Evolutionary conservation across 2,113 vertebrate species (phyloP).

Genomic region (Prionailurus bengalensis): DNA sequence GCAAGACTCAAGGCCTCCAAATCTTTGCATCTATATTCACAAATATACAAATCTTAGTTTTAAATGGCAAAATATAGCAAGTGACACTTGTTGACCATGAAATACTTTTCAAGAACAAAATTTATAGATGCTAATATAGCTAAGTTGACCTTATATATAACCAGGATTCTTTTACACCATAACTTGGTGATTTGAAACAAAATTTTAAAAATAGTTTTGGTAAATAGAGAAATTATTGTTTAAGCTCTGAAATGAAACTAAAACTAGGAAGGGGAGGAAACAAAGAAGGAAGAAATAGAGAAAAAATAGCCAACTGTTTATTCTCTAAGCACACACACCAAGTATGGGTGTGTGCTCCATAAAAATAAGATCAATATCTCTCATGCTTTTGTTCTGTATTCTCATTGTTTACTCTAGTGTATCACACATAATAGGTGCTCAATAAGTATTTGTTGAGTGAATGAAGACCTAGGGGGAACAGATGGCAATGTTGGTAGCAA

Average conservation of each 20-base stretch:
- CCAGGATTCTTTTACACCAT: slow-evolving; percentile 77
- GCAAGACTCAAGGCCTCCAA: slow-evolving; percentile 76
- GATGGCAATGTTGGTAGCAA: neutral
- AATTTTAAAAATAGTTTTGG: slow-evolving; percentile 35
- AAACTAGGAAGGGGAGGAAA: neutral
- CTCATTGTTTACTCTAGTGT: neutral
- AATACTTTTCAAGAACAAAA: slow-evolving; percentile 81
- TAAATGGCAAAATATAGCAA: slow-evolving; percentile 72
- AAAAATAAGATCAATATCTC: neutral
- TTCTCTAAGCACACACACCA: neutral
- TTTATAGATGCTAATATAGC: slow-evolving; percentile 73
- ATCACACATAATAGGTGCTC: neutral
- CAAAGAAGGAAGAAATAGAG: neutral
- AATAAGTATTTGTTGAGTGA: neutral
- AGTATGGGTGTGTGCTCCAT: neutral
- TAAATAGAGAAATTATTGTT: neutral
- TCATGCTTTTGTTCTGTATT: neutral
- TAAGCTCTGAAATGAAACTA: neutral
- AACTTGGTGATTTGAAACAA: slow-evolving; percentile 74
- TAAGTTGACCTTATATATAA: slow-evolving; percentile 73
- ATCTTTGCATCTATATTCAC: slow-evolving; percentile 72
- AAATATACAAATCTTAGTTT: slow-evolving; percentile 81
- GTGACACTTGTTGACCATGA: slow-evolving; percentile 84
- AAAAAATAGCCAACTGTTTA: neutral
- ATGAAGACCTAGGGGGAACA: neutral